A percentile compares a stretch with the other conserved stretches of the same genome.
phyloP scores from a whole-genome alignment of 2,888 invertebrate species.

The Gari tellinella region DNA sequence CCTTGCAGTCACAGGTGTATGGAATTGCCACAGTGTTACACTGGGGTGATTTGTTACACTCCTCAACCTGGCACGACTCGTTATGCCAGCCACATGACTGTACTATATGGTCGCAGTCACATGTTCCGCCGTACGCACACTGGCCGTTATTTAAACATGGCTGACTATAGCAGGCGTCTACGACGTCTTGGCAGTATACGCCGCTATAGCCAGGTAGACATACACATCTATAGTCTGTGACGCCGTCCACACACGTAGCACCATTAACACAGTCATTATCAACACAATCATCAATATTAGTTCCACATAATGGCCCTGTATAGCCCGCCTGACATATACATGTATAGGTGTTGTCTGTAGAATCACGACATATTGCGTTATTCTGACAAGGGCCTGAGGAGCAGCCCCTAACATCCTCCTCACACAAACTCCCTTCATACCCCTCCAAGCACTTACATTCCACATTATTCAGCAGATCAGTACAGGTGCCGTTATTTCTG shows the following conservation, averaged over 20 bases:
- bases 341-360: conserved; percentile 38
- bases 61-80: conserved; percentile 72
- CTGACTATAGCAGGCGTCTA: conserved; percentile 72
- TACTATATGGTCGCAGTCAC: conserved; percentile 74
- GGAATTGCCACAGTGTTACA: conserved; percentile 61
- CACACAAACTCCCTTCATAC: conserved; percentile 86
- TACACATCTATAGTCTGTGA: conserved; percentile 61
- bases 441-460: conserved; percentile 87
- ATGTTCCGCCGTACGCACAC: conserved; percentile 73
- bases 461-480: conserved; percentile 83
- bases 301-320: conserved; percentile 64
- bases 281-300: conserved; percentile 72
- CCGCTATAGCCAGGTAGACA: conserved; percentile 73
- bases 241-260: conserved; percentile 64
- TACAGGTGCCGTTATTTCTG: conserved; percentile 65
- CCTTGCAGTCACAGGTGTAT: conserved; percentile 72
- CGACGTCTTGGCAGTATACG: conserved; percentile 59
- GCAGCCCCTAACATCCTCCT: conserved; percentile 95
- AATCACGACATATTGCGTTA: conserved; percentile 90
- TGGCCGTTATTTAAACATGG: conserved; percentile 76
- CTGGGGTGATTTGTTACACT: conserved; percentile 62
- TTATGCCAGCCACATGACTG: conserved; percentile 78
- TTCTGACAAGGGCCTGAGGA: conserved; percentile 96
- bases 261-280: conserved; percentile 63
- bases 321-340: conserved; percentile 65